Conservation (phyloP, 2,113 vertebrate species). For the Plestiodon gilberti region DNA sequence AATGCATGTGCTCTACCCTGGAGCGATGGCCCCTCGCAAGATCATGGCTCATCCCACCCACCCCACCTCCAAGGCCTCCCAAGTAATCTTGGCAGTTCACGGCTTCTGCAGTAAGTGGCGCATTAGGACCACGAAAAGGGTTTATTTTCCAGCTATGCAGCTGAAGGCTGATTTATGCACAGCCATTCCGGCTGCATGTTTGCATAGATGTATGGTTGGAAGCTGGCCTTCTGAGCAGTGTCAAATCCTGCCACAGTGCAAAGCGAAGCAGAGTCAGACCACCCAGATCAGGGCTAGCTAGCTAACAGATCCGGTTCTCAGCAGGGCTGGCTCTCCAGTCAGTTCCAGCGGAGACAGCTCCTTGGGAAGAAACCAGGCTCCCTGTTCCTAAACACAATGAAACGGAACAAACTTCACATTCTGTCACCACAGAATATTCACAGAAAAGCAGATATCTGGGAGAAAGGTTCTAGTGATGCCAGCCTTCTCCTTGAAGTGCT, state of each 20-base stretch:
- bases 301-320: constrained; percentile 30
- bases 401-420: background rate
- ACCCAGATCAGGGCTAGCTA: constrained; percentile 40
- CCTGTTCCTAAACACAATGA: background rate
- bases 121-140: constrained; percentile 26
- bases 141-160: background rate
- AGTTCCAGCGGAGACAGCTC: background rate
- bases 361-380: background rate
- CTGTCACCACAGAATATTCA: too few species aligned
- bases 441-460: too few species aligned
- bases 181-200: constrained; percentile 38
- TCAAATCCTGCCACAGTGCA: constrained; percentile 36
- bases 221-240: constrained; percentile 55
- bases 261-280: constrained; percentile 61
- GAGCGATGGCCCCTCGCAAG: too few species aligned
- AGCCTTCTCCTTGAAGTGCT: too few species aligned
- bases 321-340: constrained; percentile 43
- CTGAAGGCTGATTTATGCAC: constrained; percentile 33
- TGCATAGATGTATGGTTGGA: constrained; percentile 11
- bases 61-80: background rate
- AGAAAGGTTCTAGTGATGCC: too few species aligned
- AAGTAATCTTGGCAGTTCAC: background rate
- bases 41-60: background rate
- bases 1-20: too few species aligned
- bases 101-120: background rate